phyloP scores from a whole-genome alignment of 2,113 vertebrate genomes.

The Cebus imitator region DNA sequence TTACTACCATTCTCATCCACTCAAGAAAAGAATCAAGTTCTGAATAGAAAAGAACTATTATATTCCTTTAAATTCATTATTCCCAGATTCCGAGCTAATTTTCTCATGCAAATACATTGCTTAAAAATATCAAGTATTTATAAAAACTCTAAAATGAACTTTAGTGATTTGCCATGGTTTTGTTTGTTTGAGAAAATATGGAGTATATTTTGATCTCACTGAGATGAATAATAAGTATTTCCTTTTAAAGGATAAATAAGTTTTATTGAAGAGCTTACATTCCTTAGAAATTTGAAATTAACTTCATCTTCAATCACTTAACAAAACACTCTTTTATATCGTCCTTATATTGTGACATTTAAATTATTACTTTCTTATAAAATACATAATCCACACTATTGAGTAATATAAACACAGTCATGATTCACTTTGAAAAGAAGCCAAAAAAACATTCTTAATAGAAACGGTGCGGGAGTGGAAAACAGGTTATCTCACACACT shows the following conservation, averaged over 20 bases:
- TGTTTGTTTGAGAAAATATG: slow-evolving; percentile 58
- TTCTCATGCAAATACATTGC: slow-evolving; percentile 76
- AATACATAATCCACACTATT: not conserved
- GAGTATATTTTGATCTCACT: slow-evolving; percentile 57
- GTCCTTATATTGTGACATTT: slow-evolving; percentile 52
- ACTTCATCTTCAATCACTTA: slow-evolving; percentile 57
- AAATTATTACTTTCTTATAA: slow-evolving; percentile 33
- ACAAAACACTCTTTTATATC: slow-evolving; percentile 56
- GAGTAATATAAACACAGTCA: not conserved
- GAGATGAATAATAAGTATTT: slow-evolving; percentile 64
- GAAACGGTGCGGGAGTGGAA: not conserved
- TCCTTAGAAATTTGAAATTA: slow-evolving; percentile 71
- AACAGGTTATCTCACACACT: not conserved
- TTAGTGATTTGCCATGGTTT: slow-evolving; percentile 54
- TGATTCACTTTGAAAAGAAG: not conserved
- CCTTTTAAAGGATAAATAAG: slow-evolving; percentile 66
- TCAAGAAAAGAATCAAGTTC: not conserved
- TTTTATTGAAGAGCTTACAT: slow-evolving; percentile 57
- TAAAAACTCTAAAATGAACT: slow-evolving; percentile 60
- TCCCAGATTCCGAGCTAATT: slow-evolving; percentile 62
- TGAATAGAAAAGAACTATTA: not conserved
- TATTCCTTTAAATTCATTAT: not conserved
- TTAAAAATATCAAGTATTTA: slow-evolving; percentile 63
- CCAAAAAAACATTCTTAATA: slow-evolving; percentile 6
- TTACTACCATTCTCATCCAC: not conserved